These are phyloP conservation scores for Protosalanx chinensis DNA, from an alignment of 2,797 vertebrate genomes.

Conservation along the genomic window DNA sequence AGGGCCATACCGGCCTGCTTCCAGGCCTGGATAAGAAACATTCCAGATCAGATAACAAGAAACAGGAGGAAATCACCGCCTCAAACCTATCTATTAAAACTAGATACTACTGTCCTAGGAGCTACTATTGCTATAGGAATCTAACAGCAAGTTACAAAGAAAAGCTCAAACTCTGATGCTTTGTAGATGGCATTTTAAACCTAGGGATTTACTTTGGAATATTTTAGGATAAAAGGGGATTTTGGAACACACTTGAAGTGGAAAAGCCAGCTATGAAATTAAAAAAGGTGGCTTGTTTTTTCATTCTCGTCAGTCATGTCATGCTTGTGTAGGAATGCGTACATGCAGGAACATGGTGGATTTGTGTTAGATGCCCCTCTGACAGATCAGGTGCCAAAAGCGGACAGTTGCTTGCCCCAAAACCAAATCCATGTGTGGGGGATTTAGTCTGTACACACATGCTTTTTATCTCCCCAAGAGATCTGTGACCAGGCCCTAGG, in stretches of 20 bases:
- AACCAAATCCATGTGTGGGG: conserved; percentile 65
- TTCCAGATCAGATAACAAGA: conserved; percentile 4
- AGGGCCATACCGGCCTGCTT: conserved; percentile 21
- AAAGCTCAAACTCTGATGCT: neutral
- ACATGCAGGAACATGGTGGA: conserved; percentile 46
- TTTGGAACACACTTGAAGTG: conserved; percentile 19
- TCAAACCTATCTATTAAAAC: conserved; percentile 4
- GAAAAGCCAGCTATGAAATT: conserved; percentile 19
- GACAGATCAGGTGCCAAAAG: conserved; percentile 52
- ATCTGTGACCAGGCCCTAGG: conserved; percentile 37
- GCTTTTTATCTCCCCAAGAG: conserved; percentile 53
- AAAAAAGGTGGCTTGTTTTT: conserved; percentile 18
- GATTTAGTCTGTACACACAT: conserved; percentile 59
- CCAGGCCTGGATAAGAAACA: conserved; percentile 39
- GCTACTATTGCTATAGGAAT: neutral
- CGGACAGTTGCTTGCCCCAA: conserved; percentile 42
- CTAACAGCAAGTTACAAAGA: neutral
- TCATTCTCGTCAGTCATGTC: conserved; percentile 17
- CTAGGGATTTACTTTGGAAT: neutral
- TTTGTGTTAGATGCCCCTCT: conserved; percentile 43
- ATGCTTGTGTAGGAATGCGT: conserved; percentile 52
- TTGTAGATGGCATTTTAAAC: neutral
- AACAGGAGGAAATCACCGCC: conserved; percentile 7
- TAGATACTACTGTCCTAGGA: neutral
- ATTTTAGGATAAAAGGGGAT: conserved; percentile 1